Base-by-base conservation (phyloP, 2,888 invertebrate species). In the Apotomis betuletana region DNA sequence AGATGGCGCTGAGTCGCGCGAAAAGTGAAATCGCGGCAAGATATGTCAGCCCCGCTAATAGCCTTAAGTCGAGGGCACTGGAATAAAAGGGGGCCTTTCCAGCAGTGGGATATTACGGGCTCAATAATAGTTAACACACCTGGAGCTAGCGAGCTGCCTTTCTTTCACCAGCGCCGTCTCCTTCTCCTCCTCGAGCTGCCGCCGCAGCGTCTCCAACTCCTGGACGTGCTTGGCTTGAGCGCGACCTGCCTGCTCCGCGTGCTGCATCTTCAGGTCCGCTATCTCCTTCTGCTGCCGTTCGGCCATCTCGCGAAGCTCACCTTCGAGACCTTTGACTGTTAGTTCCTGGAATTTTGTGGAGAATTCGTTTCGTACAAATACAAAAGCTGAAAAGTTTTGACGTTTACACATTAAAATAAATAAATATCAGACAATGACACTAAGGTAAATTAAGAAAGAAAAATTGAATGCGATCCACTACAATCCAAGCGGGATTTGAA, bases 271-370 rank as follows among this genome's bases (percentile, higher is more conserved):
- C 61, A 94, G 76, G 41, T 91, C 95, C 0, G 94, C 93, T 67
- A 96, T 83, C 81, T 96, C 95, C 69, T 95, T 94, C 81, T 95
- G 95, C 82, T 96, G 96, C 2, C 95, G 93, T 27, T 95, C 95
- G 49, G 96, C 95, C 96, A 97, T 96, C 79, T 95, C 96, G 38
- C 96, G 95, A 3, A 98, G 93, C 85, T 98, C 97, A 0, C 96
- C 96, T 87, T 97, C 97, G n/a, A 98, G 86, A 0, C 97, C 97
- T 90, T 97, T 97, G 0, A 97, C 96, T 4, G 97, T 97, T 81
- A 97, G 90, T 84, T 97, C 97, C 96, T 94, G 79, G 1, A 77
- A 77, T 46, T 69, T 36, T 58, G 36, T 12, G 5, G n/a, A n/a
- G n/a, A n/a, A 6, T 38, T 38, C n/a, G 38, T 38, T 41, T 41